Conservation (phyloP, 2,113 vertebrate species). For the Gasterosteus aculeatus region DNA sequence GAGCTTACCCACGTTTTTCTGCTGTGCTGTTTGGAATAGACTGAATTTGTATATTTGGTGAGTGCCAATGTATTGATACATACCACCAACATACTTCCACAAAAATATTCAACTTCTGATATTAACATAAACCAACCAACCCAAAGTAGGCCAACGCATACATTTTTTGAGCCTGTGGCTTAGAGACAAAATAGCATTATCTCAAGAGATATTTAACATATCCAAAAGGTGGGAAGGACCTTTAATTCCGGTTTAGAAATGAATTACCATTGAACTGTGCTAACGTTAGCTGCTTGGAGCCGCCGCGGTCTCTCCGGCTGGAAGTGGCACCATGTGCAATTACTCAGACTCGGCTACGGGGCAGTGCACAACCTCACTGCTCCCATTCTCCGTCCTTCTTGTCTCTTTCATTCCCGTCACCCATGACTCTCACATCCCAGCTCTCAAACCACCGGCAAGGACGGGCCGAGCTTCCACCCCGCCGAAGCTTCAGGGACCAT, state of each 20-base stretch:
- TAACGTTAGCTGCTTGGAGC: neutral
- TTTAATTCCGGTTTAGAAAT: neutral
- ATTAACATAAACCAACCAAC: neutral
- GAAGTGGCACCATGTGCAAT: constrained; percentile 34
- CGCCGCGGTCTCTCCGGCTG: neutral
- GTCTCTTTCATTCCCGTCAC: constrained; percentile 61
- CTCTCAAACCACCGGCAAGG: constrained; percentile 46
- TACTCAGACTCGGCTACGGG: constrained; percentile 46
- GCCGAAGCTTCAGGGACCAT: constrained; percentile 34
- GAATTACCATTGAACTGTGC: neutral
- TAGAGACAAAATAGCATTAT: neutral
- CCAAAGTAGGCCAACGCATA: neutral
- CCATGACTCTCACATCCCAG: constrained; percentile 45
- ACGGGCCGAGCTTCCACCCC: constrained; percentile 54
- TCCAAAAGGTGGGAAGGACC: neutral
- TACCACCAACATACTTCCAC: neutral
- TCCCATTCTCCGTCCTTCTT: constrained; percentile 30
- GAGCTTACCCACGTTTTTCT: neutral
- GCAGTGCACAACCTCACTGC: constrained; percentile 38
- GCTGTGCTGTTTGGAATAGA: neutral
- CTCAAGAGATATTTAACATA: neutral
- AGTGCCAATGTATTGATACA: too few species aligned
- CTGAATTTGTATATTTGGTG: neutral
- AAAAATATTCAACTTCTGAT: neutral
- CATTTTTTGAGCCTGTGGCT: neutral